A percentile compares a stretch with the other conserved stretches of the same genome.
Conservation (phyloP, 2,113 vertebrate genomes). For the Mesembrinibis cayennensis region DNA sequence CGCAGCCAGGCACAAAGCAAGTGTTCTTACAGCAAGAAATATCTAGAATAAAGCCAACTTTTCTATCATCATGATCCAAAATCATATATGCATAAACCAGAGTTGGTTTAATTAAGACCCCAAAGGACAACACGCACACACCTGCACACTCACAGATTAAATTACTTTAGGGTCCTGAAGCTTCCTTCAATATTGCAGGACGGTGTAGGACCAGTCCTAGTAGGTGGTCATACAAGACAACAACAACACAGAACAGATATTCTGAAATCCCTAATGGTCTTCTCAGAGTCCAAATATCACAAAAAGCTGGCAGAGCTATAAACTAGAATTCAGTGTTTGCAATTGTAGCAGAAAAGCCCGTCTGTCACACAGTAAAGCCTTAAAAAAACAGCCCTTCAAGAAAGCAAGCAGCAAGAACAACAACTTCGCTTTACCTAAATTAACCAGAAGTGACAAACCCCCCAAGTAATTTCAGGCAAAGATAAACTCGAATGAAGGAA, state of each 20-base stretch:
- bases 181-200: not conserved
- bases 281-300: not conserved
- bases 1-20: not conserved
- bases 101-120: not conserved
- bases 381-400: not conserved
- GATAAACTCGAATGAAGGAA: not conserved
- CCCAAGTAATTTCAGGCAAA: not conserved
- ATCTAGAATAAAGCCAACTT: not conserved
- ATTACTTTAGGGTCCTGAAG: not conserved
- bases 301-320: not conserved
- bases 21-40: not conserved
- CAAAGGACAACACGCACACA: not conserved
- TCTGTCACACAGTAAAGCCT: not conserved
- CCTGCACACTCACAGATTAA: not conserved
- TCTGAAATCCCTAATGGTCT: not conserved
- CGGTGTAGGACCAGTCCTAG: not conserved
- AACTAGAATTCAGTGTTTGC: not conserved
- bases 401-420: not conserved
- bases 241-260: not conserved
- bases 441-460: not conserved
- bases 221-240: not conserved
- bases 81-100: not conserved
- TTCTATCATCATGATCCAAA: not conserved
- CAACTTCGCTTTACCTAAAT: not conserved
- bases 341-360: not conserved